Evolutionary conservation across 2,113 vertebrate genomes (phyloP).

Genomic region (Nannospalax galili): DNA sequence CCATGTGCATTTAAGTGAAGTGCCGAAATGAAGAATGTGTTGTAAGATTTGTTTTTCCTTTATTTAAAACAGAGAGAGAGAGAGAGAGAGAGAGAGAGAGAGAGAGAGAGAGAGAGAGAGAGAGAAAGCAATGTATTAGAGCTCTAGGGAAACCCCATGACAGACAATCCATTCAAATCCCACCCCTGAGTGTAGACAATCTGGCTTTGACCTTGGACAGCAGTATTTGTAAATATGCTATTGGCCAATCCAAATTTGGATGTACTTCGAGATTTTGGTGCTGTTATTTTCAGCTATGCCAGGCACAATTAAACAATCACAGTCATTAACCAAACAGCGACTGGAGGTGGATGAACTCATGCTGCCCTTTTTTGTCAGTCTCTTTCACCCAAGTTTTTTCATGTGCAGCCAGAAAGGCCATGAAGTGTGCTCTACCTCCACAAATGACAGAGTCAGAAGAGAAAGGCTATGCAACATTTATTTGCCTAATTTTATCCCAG

Average conservation of each 20-base stretch:
- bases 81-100: too few species aligned
- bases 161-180: not conserved
- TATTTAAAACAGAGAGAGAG: too few species aligned
- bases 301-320: not conserved
- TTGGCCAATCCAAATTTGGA: not conserved
- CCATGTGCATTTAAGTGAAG: not conserved
- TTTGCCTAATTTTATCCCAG: constrained; percentile 31
- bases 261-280: not conserved
- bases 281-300: not conserved
- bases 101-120: too few species aligned
- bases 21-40: not conserved
- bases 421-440: not conserved
- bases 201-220: not conserved
- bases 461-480: not conserved
- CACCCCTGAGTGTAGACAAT: not conserved
- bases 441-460: not conserved
- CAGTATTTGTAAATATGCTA: not conserved
- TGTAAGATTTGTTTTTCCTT: not conserved
- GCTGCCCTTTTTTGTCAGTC: not conserved
- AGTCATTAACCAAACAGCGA: not conserved
- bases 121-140: too few species aligned
- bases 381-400: not conserved
- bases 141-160: not conserved
- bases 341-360: constrained; percentile 20
- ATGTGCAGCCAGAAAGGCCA: not conserved